Evolutionary conservation across 2,888 invertebrate species (phyloP).

Genomic region (Cyrtodaria siliqua): DNA sequence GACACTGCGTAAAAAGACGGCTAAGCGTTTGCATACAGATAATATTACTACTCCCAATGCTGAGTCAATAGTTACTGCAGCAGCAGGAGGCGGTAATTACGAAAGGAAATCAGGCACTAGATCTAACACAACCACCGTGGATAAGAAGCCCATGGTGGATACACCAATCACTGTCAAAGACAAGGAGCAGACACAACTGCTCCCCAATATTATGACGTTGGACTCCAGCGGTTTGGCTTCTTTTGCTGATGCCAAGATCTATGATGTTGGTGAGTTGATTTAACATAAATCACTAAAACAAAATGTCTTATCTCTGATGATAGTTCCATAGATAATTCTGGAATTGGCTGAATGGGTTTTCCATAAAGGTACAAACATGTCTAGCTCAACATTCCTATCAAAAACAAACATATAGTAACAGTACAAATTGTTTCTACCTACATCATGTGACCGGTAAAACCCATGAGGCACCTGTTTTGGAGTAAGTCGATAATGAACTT

Average conservation of each 20-base stretch:
- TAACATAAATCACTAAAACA: too few species aligned
- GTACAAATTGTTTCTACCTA: too few species aligned
- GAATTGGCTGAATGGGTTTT: too few species aligned
- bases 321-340: too few species aligned
- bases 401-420: too few species aligned
- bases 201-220: constrained; percentile 31
- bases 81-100: constrained; percentile 16
- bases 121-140: constrained; percentile 34
- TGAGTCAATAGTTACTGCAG: constrained; percentile 14
- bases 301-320: too few species aligned
- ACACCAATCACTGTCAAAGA: constrained; percentile 52
- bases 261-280: constrained; percentile 32
- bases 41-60: constrained; percentile 24
- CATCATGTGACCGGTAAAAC: too few species aligned
- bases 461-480: too few species aligned
- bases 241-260: constrained; percentile 38
- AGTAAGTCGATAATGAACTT: too few species aligned
- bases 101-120: constrained; percentile 56
- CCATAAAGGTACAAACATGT: too few species aligned
- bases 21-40: constrained; percentile 59
- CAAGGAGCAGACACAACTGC: neutral
- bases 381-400: too few species aligned
- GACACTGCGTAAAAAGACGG: constrained; percentile 66
- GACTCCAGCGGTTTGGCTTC: constrained; percentile 44
- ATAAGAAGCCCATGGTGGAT: constrained; percentile 51